phyloP scores from a whole-genome alignment of 2,888 invertebrate genomes.

The Yponomeuta evonymella region DNA sequence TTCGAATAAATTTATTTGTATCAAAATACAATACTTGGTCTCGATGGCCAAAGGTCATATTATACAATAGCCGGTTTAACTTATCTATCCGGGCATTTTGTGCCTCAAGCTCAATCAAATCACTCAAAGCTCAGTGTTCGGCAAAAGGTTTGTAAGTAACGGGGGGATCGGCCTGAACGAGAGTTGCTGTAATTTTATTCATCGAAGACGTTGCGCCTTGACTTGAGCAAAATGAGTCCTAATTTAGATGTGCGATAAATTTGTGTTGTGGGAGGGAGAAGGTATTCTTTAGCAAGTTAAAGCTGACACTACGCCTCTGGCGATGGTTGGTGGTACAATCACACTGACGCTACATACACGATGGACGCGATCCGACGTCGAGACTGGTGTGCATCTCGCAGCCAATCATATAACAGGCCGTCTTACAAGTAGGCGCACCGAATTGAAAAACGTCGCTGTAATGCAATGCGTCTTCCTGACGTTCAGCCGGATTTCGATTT shows the following conservation, averaged over 20 bases:
- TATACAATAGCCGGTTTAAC: too few relatives aligned
- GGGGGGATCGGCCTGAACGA: slow-evolving; percentile 23
- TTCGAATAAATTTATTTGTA: too few relatives aligned
- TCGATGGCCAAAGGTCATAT: too few relatives aligned
- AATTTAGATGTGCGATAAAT: slow-evolving; percentile 22
- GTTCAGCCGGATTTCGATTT: not conserved
- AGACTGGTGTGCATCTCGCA: not conserved
- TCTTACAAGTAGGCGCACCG: not conserved
- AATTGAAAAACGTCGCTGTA: not conserved
- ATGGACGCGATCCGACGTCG: too few relatives aligned
- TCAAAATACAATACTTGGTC: too few relatives aligned
- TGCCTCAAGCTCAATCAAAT: too few relatives aligned
- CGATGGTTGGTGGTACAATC: too few relatives aligned
- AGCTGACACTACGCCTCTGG: not conserved
- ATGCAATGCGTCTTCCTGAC: not conserved
- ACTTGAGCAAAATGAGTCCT: slow-evolving; percentile 27
- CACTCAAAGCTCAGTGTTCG: not conserved
- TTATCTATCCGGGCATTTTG: too few relatives aligned
- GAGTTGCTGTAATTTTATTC: slow-evolving; percentile 49
- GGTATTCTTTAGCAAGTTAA: not conserved
- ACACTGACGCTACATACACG: too few relatives aligned
- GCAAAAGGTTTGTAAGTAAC: not conserved
- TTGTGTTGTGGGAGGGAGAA: not conserved
- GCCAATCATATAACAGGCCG: not conserved
- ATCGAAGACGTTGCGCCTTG: slow-evolving; percentile 30